These are phyloP conservation scores for Elephas maximus DNA, from an alignment of 2,113 vertebrate species.

Conservation along the genomic window DNA sequence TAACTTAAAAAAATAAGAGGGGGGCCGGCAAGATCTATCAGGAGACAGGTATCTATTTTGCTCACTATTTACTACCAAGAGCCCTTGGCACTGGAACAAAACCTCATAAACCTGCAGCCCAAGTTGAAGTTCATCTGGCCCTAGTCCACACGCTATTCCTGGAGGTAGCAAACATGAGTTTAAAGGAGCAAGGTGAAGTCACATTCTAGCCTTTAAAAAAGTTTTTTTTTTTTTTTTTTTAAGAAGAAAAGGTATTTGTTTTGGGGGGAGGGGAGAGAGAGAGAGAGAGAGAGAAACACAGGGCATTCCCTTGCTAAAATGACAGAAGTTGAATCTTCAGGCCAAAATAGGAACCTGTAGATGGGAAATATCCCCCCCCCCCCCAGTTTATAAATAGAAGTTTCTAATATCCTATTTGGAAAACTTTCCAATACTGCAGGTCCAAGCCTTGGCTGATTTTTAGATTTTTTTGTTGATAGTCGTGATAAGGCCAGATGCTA, in stretches of 20 bases:
- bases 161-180: conserved; percentile 85
- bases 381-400: conserved; percentile 72
- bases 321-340: conserved; percentile 43
- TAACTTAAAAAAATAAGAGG: conserved; percentile 53
- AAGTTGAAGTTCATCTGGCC: conserved; percentile 88
- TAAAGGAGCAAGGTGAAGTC: conserved; percentile 76
- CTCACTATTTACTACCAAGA: conserved; percentile 87
- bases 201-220: conserved; percentile 74
- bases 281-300: background rate
- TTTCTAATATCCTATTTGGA: conserved; percentile 73
- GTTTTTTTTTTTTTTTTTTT: background rate
- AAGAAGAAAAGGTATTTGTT: conserved; percentile 44
- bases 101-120: conserved; percentile 87
- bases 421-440: conserved; percentile 57
- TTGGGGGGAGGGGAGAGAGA: background rate
- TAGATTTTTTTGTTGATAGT: conserved; percentile 57
- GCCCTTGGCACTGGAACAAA: conserved; percentile 86
- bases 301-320: conserved; percentile 58
- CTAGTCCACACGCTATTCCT: conserved; percentile 89
- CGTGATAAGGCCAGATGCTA: background rate
- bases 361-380: conserved; percentile 16
- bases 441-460: background rate
- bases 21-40: conserved; percentile 5
- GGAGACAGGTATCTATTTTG: conserved; percentile 79
- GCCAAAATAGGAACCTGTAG: conserved; percentile 75